Evolutionary conservation across 2,113 vertebrate species (phyloP), one percentile per base, ranked within the genome.

Genomic region (Gymnocephalus cernua): DNA sequence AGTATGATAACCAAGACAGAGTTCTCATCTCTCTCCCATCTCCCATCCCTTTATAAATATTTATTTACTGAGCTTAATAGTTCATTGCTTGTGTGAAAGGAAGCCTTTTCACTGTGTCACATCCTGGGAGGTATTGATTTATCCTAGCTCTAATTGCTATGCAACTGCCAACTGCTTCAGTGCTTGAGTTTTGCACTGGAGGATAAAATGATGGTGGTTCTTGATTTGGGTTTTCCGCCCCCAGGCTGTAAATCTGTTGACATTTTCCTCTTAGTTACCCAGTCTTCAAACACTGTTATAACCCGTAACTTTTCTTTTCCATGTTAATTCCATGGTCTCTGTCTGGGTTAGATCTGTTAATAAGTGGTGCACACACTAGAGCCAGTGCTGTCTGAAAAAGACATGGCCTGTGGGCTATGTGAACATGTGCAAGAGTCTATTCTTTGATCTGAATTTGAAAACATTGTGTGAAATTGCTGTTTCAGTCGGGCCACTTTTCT

Each of bases 101-200:
- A 82, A 84, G 58, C 63, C 63, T 73, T 77, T 89, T 74, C 53
- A 66, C 71, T 62, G 74, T 79, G 82, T 85, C 79, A 79, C 58
- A 87, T 87, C 83, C 82, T 83, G 64, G 65, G 56, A 90, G 74
- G 83, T 87, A 87, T 90, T 74, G 85, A 87, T 87, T 85, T 65
- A 90, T 90, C 70, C 56, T 1, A 21, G 27, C 61, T 75, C 83
- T 87, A 90, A 90, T 90, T 90, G 82, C 82, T 85, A 62, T 76
- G 83, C 76, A 79, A 69, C 87, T 89, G 79, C 84, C 84, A 86
- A 82, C 77, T 57, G 79, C 76, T 69, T 81, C 71, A 62, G 25
- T 50, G 82, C 72, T 77, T 74, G 82, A 82, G 79, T 85, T 86
- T 79, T 69, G 53, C 67, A 50, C 69, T 59, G 63, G 15, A 66